Evolutionary conservation across 2,113 vertebrate species (phyloP).

Genomic region (Butorides virescens): DNA sequence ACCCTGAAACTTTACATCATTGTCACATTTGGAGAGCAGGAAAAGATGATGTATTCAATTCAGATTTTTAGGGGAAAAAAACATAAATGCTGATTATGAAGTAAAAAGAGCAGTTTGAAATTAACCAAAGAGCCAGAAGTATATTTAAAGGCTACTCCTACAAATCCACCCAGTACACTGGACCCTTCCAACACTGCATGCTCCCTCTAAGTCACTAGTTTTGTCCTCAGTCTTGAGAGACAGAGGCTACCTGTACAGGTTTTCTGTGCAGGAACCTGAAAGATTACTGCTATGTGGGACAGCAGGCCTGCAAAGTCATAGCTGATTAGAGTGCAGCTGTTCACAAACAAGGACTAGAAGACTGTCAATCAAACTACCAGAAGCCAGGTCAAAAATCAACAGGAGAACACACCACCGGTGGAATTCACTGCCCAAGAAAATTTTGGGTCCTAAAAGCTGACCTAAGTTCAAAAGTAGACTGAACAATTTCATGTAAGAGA

Average conservation of each 20-base stretch:
- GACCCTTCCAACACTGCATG: background rate
- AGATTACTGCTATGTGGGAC: background rate
- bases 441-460: background rate
- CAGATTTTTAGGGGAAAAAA: background rate
- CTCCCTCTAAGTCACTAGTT: background rate
- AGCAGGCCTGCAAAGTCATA: background rate
- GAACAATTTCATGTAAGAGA: background rate
- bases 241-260: background rate
- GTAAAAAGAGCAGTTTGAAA: background rate
- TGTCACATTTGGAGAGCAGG: background rate
- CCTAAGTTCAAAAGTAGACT: background rate
- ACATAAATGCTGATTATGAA: background rate
- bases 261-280: background rate
- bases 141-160: background rate
- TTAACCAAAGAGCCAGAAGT: background rate
- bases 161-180: background rate
- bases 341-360: background rate
- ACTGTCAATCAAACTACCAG: background rate
- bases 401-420: background rate
- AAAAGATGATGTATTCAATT: background rate
- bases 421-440: background rate
- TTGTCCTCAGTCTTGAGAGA: background rate
- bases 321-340: background rate
- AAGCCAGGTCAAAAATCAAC: background rate
- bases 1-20: background rate